phyloP scores from a whole-genome alignment of 2,797 vertebrate genomes.

The Catamblyrhynchus diadema region DNA sequence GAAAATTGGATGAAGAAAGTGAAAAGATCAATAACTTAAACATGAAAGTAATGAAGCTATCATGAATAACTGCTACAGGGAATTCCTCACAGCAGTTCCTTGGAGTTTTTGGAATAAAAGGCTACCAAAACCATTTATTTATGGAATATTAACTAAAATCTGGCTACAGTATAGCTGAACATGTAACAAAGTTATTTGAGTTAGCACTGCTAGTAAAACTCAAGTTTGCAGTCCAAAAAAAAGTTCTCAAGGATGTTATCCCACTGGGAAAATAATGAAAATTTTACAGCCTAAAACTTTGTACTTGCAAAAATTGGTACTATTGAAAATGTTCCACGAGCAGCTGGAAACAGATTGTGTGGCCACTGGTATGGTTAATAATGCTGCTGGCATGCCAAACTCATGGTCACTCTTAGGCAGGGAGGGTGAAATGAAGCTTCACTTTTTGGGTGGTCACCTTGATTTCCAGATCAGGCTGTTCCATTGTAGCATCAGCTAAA shows the following conservation, averaged over 20 bases:
- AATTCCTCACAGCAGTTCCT: not conserved
- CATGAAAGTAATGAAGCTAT: not conserved
- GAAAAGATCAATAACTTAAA: slow-evolving; percentile 20
- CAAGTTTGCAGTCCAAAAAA: not conserved
- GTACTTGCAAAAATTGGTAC: not conserved
- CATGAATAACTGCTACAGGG: not conserved
- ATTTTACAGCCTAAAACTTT: not conserved
- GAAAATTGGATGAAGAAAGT: slow-evolving; percentile 47
- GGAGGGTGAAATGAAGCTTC: not conserved
- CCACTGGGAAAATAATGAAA: not conserved
- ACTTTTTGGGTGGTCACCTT: not conserved
- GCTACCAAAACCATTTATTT: not conserved
- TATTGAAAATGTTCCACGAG: not conserved
- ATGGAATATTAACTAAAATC: not conserved
- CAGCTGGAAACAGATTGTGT: not conserved
- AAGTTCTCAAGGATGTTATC: not conserved
- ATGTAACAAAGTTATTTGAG: not conserved
- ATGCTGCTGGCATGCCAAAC: not conserved
- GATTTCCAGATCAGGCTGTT: not conserved
- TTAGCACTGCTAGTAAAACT: not conserved
- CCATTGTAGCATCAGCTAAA: not conserved
- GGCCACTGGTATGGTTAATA: not conserved
- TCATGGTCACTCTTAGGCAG: not conserved
- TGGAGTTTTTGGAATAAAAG: not conserved
- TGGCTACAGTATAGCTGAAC: not conserved